Conservation (phyloP, 2,113 vertebrate genomes). For the Hymenochirus boettgeri region DNA sequence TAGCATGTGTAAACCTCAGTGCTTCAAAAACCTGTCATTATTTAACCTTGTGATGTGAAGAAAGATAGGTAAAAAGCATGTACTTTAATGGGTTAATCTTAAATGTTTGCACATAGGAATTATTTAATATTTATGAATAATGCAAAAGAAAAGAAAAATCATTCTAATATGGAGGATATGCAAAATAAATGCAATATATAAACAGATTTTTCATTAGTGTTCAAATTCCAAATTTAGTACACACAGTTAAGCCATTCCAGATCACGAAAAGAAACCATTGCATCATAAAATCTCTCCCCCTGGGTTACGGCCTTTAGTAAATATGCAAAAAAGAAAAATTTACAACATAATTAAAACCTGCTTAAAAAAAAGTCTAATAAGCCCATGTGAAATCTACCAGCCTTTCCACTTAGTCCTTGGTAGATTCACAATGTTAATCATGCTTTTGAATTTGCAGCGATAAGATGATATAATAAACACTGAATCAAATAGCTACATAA, state of each 20-base stretch:
- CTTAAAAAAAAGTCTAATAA: slow-evolving; percentile 1
- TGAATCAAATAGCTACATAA: background rate
- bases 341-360: background rate
- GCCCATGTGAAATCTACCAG: background rate
- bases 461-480: background rate
- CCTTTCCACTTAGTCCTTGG: background rate
- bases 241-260: background rate
- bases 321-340: background rate
- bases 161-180: background rate
- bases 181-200: background rate
- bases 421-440: background rate
- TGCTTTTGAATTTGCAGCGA: background rate
- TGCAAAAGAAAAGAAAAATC: background rate
- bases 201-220: background rate
- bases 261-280: background rate
- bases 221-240: background rate
- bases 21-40: slow-evolving; percentile 1
- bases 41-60: background rate
- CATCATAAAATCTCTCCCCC: background rate
- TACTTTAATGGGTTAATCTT: background rate
- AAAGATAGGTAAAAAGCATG: too few species aligned
- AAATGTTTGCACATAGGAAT: background rate
- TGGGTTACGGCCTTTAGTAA: background rate
- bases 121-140: slow-evolving; percentile 4
- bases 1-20: background rate